phyloP scores from a whole-genome alignment of 2,888 invertebrate species.

The Diarsia brunnea region DNA sequence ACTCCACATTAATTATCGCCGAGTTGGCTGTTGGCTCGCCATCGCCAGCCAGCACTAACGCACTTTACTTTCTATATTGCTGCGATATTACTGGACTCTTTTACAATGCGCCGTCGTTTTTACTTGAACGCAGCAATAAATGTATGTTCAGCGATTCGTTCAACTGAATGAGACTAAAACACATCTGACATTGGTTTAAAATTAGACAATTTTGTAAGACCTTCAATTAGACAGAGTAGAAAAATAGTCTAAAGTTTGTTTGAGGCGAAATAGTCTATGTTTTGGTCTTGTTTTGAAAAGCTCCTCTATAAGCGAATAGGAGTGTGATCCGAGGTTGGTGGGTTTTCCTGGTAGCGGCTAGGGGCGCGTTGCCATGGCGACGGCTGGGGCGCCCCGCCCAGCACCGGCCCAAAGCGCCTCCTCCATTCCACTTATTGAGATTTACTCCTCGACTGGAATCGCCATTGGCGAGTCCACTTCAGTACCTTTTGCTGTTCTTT shows the following conservation, averaged over 20 bases:
- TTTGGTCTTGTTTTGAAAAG: conserved; percentile 56
- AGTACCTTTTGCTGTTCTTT: conserved; percentile 52
- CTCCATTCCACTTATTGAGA: conserved; percentile 79
- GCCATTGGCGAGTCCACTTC: conserved; percentile 77
- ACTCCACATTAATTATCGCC: conserved; percentile 89
- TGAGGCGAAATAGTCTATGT: conserved; percentile 9
- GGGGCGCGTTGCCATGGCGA: conserved; percentile 84
- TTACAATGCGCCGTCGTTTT: conserved; percentile 71
- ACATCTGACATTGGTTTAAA: conserved; percentile 44
- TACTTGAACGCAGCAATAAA: conserved; percentile 60
- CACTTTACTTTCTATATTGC: conserved; percentile 89
- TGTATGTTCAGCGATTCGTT: conserved; percentile 47
- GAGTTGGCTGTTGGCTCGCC: conserved; percentile 86
- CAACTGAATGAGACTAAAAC: conserved; percentile 42
- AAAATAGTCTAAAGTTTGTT: conserved; percentile 16
- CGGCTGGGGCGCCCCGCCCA: conserved; percentile 86
- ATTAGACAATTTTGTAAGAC: conserved; percentile 38
- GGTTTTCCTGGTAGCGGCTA: conserved; percentile 74
- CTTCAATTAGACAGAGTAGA: conserved; percentile 28
- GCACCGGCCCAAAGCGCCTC: conserved; percentile 73
- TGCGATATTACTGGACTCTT: conserved; percentile 75
- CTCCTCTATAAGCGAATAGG: conserved; percentile 56
- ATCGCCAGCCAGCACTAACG: conserved; percentile 81
- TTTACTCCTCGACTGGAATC: conserved; percentile 78
- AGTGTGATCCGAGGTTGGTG: conserved; percentile 62